These are phyloP conservation scores for Cryptotermes secundus DNA, from an alignment of 1,140 invertebrate genomes.

Conservation along the genomic window DNA sequence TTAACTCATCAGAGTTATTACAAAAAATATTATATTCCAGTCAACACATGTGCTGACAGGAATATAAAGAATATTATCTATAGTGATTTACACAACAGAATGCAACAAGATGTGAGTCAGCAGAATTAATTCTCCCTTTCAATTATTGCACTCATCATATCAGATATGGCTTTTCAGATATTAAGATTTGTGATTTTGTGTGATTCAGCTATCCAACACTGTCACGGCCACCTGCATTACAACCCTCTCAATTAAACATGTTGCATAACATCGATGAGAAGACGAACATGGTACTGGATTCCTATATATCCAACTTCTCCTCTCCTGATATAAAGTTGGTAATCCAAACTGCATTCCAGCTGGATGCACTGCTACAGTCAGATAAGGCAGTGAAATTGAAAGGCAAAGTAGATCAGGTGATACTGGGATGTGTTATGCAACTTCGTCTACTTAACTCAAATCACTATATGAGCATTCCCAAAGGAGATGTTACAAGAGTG, in stretches of 20 bases:
- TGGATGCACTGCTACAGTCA: slow-evolving; percentile 58
- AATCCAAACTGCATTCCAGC: slow-evolving; percentile 67
- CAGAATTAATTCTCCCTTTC: too few species aligned
- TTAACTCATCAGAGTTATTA: too few species aligned
- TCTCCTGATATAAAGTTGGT: slow-evolving; percentile 62
- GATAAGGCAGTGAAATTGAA: slow-evolving; percentile 38
- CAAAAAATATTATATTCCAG: too few species aligned
- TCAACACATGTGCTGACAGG: too few species aligned
- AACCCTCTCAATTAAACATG: neutral
- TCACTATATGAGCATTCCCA: neutral
- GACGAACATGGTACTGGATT: neutral
- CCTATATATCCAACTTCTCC: slow-evolving; percentile 62
- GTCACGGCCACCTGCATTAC: neutral
- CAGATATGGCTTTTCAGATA: neutral
- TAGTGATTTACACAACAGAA: too few species aligned
- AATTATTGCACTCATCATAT: too few species aligned
- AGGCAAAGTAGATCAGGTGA: slow-evolving; percentile 69
- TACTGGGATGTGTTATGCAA: slow-evolving; percentile 69
- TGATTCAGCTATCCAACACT: neutral
- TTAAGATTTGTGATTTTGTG: neutral
- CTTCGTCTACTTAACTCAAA: slow-evolving; percentile 55
- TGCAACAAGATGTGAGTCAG: too few species aligned
- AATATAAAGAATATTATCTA: too few species aligned
- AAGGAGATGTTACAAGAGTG: neutral
- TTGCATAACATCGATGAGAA: neutral